Conservation (phyloP, 2,888 invertebrate species). For the Eupsilia transversa region DNA sequence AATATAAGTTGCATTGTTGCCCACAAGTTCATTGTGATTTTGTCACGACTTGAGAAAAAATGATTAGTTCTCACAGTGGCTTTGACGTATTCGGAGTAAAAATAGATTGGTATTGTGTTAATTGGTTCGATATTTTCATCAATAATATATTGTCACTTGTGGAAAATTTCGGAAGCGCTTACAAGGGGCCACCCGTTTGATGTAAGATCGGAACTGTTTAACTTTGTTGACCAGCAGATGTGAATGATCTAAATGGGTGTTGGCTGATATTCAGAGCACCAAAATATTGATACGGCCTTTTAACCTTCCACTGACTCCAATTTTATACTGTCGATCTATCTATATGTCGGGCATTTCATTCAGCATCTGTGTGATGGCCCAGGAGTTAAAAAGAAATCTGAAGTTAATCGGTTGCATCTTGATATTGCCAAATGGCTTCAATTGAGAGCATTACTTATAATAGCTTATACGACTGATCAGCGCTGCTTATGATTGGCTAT, state of each 20-base stretch:
- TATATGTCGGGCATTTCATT: slow-evolving; percentile 10
- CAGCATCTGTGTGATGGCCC: slow-evolving; percentile 1
- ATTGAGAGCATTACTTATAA: not conserved
- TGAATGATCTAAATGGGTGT: slow-evolving; percentile 32
- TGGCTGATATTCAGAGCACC: slow-evolving; percentile 17
- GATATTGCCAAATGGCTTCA: too few relatives aligned
- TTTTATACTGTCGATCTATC: slow-evolving; percentile 8
- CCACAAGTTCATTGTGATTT: slow-evolving; percentile 31
- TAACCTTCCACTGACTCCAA: slow-evolving; percentile 31
- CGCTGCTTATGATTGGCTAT: too few relatives aligned
- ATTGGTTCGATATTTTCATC: slow-evolving; percentile 52
- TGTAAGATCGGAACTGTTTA: slow-evolving; percentile 28
- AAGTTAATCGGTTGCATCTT: not conserved
- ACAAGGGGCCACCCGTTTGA: slow-evolving; percentile 5
- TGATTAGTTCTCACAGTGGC: slow-evolving; percentile 37
- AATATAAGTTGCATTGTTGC: slow-evolving; percentile 40
- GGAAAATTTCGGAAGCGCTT: slow-evolving; percentile 53
- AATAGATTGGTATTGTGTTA: slow-evolving; percentile 52
- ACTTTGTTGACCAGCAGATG: slow-evolving; percentile 9
- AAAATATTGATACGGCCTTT: slow-evolving; percentile 44
- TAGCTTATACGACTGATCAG: not conserved
- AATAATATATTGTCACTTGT: slow-evolving; percentile 31
- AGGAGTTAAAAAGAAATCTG: not conserved
- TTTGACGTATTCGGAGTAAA: slow-evolving; percentile 50
- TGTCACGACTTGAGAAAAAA: slow-evolving; percentile 54